phyloP scores from a whole-genome alignment of 30 jellyfish, hydroid and myxozoan species.

The Pelagia noctiluca region DNA sequence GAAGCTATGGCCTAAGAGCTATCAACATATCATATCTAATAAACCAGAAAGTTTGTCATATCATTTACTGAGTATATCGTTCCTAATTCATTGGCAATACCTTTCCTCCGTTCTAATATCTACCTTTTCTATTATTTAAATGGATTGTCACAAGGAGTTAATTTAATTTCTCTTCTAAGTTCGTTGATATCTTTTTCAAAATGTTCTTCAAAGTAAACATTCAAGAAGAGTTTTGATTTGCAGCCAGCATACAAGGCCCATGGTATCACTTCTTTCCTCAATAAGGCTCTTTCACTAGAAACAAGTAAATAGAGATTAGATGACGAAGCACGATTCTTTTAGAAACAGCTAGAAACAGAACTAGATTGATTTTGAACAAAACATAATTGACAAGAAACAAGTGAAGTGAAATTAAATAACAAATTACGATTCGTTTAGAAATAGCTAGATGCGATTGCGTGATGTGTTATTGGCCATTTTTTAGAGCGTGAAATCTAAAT shows the following conservation, averaged over 20 bases:
- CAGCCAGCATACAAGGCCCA: conserved; percentile 97
- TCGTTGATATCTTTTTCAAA: conserved; percentile 81
- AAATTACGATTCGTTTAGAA: no score
- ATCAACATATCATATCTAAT: no score
- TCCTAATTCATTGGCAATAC: no score
- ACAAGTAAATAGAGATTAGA: background rate
- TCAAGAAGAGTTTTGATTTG: conserved; percentile 73
- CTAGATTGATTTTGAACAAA: conserved; percentile 1
- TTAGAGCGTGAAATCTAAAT: no score
- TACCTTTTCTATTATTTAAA: background rate
- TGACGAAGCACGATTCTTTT: conserved; percentile 6
- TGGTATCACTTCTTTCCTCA: conserved; percentile 71
- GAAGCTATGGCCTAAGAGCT: no score
- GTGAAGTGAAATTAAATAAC: no score
- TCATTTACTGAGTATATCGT: no score
- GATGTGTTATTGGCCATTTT: no score
- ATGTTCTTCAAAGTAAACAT: conserved; percentile 85
- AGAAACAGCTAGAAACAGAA: background rate
- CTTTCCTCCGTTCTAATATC: background rate
- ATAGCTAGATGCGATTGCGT: no score
- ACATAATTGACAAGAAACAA: no score
- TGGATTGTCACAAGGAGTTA: conserved; percentile 13
- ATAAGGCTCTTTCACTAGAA: conserved; percentile 64
- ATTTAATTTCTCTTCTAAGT: conserved; percentile 55
- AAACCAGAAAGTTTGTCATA: no score